These are phyloP conservation scores for Agrochola circellaris DNA, from an alignment of 2,888 invertebrate species.

Conservation along the genomic window DNA sequence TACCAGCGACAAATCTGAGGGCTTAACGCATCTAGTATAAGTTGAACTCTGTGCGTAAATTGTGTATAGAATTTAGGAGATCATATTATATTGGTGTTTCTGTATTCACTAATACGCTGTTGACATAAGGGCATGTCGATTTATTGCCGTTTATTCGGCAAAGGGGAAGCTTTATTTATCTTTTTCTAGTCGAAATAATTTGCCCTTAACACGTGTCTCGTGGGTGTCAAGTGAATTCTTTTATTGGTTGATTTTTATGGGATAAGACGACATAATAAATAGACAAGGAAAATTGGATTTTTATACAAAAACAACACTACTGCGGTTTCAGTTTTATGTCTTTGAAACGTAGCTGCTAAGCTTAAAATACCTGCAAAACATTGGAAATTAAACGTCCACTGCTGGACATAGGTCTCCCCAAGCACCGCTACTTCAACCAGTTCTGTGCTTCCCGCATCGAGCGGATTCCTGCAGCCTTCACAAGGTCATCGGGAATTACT, in stretches of 20 bases:
- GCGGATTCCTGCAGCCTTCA: no score
- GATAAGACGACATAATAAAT: constrained; percentile 4
- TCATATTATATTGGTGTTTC: constrained; percentile 72
- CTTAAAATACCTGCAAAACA: background rate
- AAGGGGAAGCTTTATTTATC: constrained; percentile 87
- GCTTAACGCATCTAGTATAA: constrained; percentile 78
- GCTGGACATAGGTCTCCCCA: no score
- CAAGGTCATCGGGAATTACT: no score
- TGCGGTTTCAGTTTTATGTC: background rate
- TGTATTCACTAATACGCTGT: constrained; percentile 86
- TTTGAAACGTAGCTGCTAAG: no score
- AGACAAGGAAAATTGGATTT: background rate
- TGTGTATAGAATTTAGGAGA: constrained; percentile 54
- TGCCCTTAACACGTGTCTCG: constrained; percentile 76
- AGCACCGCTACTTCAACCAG: no score
- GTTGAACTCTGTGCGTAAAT: constrained; percentile 67
- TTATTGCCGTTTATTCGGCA: constrained; percentile 86
- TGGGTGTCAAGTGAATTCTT: constrained; percentile 70
- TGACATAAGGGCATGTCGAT: constrained; percentile 88
- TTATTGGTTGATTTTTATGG: constrained; percentile 63
- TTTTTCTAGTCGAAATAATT: constrained; percentile 85
- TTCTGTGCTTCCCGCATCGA: no score
- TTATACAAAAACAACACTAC: background rate
- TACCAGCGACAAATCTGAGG: constrained; percentile 88
- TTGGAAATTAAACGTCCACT: background rate